These are phyloP conservation scores for Echinarachnius parma DNA, from an alignment of 53 echinoderm and acorn worm genomes.

Conservation along the genomic window DNA sequence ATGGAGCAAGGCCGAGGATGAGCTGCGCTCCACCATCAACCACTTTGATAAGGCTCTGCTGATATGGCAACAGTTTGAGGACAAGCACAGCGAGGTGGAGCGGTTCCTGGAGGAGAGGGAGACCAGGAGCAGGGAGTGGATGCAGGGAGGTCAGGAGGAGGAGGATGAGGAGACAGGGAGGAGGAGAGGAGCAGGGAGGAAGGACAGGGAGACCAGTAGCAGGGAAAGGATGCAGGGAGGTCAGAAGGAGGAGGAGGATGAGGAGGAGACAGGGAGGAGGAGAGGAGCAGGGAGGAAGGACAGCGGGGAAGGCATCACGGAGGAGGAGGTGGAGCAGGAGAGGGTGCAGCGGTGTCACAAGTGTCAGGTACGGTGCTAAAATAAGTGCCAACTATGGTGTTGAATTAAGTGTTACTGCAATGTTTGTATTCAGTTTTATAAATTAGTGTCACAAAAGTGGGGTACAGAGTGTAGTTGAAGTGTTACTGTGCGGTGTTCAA, in stretches of 20 bases:
- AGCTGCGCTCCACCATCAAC: slow-evolving; percentile 71
- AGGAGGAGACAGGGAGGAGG: slow-evolving; percentile 12
- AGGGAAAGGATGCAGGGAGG: slow-evolving; percentile 29
- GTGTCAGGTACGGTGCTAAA: slow-evolving; percentile 41
- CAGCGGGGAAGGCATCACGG: slow-evolving; percentile 20
- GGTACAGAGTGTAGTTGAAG: too few species aligned
- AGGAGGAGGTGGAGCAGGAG: slow-evolving; percentile 41
- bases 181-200: slow-evolving; percentile 2
- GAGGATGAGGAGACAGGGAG: slow-evolving; percentile 19
- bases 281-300: slow-evolving; percentile 14
- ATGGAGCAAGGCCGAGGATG: slow-evolving; percentile 87
- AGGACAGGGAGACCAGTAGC: slow-evolving; percentile 15
- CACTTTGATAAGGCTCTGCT: slow-evolving; percentile 79
- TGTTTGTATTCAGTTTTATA: too few species aligned
- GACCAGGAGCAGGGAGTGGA: slow-evolving; percentile 49
- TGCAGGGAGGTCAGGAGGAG: slow-evolving; percentile 60
- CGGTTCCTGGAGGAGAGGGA: slow-evolving; percentile 75
- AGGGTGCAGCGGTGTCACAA: slow-evolving; percentile 8
- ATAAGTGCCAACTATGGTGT: too few species aligned
- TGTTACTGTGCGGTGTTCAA: too few species aligned
- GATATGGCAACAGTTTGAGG: slow-evolving; percentile 92
- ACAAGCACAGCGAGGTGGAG: slow-evolving; percentile 58
- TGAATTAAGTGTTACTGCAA: too few species aligned
- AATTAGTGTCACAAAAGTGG: too few species aligned
- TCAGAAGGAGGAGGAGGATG: slow-evolving; percentile 50